Percentiles rank a stretch among this genome's conserved stretches.
Evolutionary conservation across 2,113 vertebrate genomes (phyloP).

Genomic region (Coptodon bakossiorum): DNA sequence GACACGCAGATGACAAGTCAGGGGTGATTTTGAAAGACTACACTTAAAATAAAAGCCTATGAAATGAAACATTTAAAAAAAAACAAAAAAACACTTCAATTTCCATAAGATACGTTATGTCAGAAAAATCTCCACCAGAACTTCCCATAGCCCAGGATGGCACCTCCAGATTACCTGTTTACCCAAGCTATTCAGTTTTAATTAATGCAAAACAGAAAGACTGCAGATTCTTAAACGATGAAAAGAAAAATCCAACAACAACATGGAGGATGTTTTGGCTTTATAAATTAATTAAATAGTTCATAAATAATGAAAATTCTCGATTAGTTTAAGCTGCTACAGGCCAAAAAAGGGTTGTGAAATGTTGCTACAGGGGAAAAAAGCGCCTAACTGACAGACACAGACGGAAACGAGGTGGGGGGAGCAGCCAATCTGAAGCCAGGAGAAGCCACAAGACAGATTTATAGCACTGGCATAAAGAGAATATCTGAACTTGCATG

Average conservation of each 20-base stretch:
- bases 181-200: not conserved
- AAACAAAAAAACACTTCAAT: not conserved
- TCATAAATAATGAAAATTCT: not conserved
- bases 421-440: conserved; percentile 3
- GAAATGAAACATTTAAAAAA: not conserved
- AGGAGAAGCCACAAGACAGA: conserved; percentile 9
- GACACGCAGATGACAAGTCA: not conserved
- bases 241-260: not conserved
- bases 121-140: not conserved
- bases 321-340: not conserved
- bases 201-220: not conserved
- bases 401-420: not conserved
- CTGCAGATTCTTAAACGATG: not conserved
- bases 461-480: conserved; percentile 22
- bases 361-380: not conserved
- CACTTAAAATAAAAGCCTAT: not conserved
- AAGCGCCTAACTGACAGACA: conserved; percentile 19
- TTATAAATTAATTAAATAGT: not conserved
- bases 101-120: not conserved
- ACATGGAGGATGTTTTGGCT: not conserved
- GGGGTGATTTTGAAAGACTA: not conserved
- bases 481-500: conserved; percentile 1
- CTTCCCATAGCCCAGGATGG: not conserved
- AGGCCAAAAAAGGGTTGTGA: conserved; percentile 15
- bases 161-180: not conserved